Evolutionary conservation across 2,113 vertebrate species (phyloP).

Genomic region (Hucho hucho): DNA sequence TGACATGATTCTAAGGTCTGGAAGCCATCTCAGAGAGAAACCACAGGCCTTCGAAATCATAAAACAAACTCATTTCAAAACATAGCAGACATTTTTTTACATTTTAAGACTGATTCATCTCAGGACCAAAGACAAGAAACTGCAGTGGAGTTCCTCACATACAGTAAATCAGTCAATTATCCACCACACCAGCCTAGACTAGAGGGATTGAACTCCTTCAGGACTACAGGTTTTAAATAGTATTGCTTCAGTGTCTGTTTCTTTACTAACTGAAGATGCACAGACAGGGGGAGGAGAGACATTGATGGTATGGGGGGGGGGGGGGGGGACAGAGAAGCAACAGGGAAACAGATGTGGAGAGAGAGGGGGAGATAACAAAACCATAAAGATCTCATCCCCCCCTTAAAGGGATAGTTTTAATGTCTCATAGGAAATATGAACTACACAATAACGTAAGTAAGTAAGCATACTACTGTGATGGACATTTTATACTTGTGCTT

Average conservation of each 20-base stretch:
- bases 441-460: no score
- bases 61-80: conserved; percentile 26
- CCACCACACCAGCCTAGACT: not conserved
- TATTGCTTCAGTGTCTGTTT: not conserved
- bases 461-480: no score
- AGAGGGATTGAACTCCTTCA: conserved; percentile 12
- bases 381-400: no score
- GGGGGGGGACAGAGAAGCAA: conserved; percentile 7
- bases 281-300: not conserved
- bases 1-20: conserved; percentile 25
- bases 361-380: no score
- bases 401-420: no score
- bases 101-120: conserved; percentile 32
- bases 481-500: no score
- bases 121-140: conserved; percentile 28
- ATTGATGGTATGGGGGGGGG: not conserved
- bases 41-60: conserved; percentile 35
- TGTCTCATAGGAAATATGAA: no score
- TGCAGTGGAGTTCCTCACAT: conserved; percentile 23
- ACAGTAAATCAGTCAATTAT: conserved; percentile 3
- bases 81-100: conserved; percentile 19
- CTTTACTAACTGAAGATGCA: not conserved
- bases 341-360: not conserved
- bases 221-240: conserved; percentile 1
- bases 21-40: conserved; percentile 28